Conservation (phyloP, 23 tunicate species). For the Trididemnum nubilum region DNA sequence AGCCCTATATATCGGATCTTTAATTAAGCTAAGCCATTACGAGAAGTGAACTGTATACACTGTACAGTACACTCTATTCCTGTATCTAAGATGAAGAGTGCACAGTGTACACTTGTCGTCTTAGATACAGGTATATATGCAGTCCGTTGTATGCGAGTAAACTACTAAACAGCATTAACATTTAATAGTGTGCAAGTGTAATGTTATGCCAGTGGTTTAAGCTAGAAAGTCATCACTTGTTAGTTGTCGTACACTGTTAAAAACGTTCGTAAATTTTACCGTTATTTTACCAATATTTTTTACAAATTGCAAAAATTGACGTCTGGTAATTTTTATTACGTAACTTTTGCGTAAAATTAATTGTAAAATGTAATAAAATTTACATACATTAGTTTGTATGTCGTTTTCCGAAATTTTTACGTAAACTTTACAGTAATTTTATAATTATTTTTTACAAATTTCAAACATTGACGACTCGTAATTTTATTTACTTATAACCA, state of each 20-base stretch:
- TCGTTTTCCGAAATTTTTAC: not conserved
- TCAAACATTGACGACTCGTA: not conserved
- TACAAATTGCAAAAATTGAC: not conserved
- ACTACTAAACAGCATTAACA: too few species aligned
- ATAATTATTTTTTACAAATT: not conserved
- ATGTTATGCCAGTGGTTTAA: too few species aligned
- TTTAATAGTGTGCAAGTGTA: too few species aligned
- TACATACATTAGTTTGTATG: not conserved
- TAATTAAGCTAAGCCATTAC: too few species aligned
- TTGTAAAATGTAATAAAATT: not conserved
- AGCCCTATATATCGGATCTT: too few species aligned
- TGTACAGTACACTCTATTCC: too few species aligned
- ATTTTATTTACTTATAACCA: not conserved
- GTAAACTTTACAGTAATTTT: not conserved
- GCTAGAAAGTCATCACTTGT: too few species aligned
- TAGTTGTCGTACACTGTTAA: not conserved
- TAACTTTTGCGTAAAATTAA: not conserved
- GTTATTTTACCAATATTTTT: not conserved
- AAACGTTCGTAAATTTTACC: not conserved
- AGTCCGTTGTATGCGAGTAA: too few species aligned
- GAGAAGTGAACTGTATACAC: too few species aligned
- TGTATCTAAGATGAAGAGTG: too few species aligned
- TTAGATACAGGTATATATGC: too few species aligned
- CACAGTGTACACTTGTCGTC: too few species aligned
- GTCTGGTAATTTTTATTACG: not conserved